Evolutionary conservation across 1,140 invertebrate species (phyloP).

Genomic region (Rhagoletis pomonella): DNA sequence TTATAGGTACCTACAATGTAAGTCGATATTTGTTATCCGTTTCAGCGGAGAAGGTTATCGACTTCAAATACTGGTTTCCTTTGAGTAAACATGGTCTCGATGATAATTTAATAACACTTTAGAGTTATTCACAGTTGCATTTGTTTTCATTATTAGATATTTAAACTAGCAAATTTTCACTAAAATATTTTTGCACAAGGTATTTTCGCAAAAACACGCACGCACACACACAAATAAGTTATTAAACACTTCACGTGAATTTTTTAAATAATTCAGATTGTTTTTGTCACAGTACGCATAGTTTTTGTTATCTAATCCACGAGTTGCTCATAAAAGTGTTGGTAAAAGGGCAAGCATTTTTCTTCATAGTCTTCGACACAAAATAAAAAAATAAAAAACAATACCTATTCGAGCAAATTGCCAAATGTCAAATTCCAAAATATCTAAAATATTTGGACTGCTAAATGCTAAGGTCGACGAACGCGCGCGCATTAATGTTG

Average conservation of each 20-base stretch:
- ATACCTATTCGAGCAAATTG: background rate
- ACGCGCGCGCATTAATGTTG: background rate
- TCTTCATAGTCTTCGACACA: background rate
- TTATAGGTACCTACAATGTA: no score
- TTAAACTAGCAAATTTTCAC: background rate
- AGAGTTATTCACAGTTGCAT: background rate
- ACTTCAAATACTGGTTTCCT: no score
- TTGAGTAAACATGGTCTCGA: no score
- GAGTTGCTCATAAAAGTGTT: background rate
- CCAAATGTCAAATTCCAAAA: slow-evolving; percentile 50
- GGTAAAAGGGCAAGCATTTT: background rate
- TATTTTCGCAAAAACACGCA: background rate
- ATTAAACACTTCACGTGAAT: slow-evolving; percentile 35
- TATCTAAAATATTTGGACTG: slow-evolving; percentile 8
- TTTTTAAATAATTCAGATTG: background rate
- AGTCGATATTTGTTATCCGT: no score
- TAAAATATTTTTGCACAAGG: slow-evolving; percentile 8
- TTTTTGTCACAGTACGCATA: background rate
- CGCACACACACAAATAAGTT: background rate
- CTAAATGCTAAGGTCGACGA: background rate
- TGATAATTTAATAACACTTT: background rate
- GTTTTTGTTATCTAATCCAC: background rate
- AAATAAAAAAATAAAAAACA: background rate
- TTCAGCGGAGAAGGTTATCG: background rate
- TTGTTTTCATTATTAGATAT: slow-evolving; percentile 4